Evolutionary conservation across 2,888 invertebrate genomes (phyloP).

Genomic region (Cephus sareptanus): DNA sequence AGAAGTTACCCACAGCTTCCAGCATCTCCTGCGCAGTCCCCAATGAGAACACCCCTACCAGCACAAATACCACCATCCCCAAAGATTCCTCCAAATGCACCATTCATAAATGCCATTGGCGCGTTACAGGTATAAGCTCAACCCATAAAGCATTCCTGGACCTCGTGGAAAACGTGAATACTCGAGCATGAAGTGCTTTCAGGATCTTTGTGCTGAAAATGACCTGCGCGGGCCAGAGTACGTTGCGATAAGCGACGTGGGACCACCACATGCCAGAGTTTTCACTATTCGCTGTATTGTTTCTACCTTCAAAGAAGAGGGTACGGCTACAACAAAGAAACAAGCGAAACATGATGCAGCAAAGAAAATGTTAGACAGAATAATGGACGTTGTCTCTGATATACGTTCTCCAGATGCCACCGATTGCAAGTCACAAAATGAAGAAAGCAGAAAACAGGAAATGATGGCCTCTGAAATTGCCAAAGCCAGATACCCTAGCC

Average conservation of each 20-base stretch:
- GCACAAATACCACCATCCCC: conserved; percentile 30
- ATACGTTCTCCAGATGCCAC: background rate
- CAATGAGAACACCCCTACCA: conserved; percentile 44
- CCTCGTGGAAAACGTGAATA: background rate
- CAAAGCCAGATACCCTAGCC: conserved; percentile 19
- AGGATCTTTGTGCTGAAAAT: conserved; percentile 58
- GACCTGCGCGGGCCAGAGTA: conserved; percentile 70
- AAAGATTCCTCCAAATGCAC: conserved; percentile 38
- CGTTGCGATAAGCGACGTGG: conserved; percentile 72
- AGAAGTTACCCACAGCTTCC: conserved; percentile 48
- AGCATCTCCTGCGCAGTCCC: conserved; percentile 39
- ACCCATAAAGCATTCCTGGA: conserved; percentile 5
- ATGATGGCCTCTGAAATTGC: conserved; percentile 22
- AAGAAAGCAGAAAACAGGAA: conserved; percentile 15
- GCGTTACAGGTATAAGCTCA: conserved; percentile 46
- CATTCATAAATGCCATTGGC: conserved; percentile 59
- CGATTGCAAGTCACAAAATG: background rate
- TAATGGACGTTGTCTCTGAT: conserved; percentile 43
- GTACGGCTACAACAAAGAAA: conserved; percentile 74
- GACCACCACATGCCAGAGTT: conserved; percentile 74
- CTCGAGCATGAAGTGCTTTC: conserved; percentile 17
- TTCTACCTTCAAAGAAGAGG: conserved; percentile 69
- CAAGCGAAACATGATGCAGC: conserved; percentile 75
- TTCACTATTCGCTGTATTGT: conserved; percentile 73
- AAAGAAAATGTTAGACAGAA: conserved; percentile 57